These are phyloP conservation scores for Heliothis subflexa DNA, from an alignment of 1,140 invertebrate genomes.

Conservation along the genomic window DNA sequence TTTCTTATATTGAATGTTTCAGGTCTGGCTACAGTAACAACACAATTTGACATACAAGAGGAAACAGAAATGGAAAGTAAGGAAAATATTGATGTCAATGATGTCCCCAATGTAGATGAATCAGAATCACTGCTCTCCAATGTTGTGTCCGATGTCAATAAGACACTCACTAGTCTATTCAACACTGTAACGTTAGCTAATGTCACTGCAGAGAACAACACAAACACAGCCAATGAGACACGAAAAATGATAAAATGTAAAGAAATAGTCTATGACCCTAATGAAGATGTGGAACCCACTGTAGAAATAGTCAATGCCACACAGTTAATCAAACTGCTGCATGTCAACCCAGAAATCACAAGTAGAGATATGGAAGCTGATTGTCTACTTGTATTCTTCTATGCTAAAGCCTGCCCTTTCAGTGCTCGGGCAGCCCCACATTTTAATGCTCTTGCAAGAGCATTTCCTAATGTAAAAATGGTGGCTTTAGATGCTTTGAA, in stretches of 20 bases:
- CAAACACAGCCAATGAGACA: conserved; percentile 74
- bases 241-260: conserved; percentile 81
- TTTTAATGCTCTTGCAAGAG: conserved; percentile 94
- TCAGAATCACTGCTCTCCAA: conserved; percentile 78
- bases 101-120: conserved; percentile 77
- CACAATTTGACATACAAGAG: conserved; percentile 75
- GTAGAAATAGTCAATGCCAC: conserved; percentile 83
- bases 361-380: conserved; percentile 81
- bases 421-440: conserved; percentile 95
- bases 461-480: conserved; percentile 94
- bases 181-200: conserved; percentile 79
- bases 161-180: conserved; percentile 76
- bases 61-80: conserved; percentile 63
- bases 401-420: conserved; percentile 95
- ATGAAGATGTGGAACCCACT: conserved; percentile 66
- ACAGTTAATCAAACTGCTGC: conserved; percentile 73
- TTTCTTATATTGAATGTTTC: conserved; percentile 31
- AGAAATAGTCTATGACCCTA: conserved; percentile 72
- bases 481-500: conserved; percentile 96
- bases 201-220: conserved; percentile 73
- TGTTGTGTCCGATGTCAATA: conserved; percentile 78
- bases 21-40: conserved; percentile 58
- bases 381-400: conserved; percentile 95
- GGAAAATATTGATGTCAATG: conserved; percentile 59
- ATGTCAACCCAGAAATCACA: conserved; percentile 78